Base-by-base conservation (phyloP, 2,113 vertebrate species). In the Rhinolophus sinicus region DNA sequence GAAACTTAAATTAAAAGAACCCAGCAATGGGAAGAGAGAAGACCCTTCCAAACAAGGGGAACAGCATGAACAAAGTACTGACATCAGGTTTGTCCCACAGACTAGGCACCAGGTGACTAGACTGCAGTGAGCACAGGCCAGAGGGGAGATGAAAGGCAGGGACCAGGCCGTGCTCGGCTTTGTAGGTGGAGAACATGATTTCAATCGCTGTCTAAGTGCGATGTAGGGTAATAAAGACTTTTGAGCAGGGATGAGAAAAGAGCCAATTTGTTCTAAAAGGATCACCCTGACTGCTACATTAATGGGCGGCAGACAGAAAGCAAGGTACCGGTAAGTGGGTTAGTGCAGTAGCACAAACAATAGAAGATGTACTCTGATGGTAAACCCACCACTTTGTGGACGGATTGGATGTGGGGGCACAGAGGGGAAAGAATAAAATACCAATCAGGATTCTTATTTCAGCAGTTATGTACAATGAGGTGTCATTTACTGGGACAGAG, bases 341-440 rank as follows among this genome's bases (percentile, higher is more conserved):
- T 18, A 22, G 24, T 5, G 0, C 22, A 38, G 2, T 6, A 35
- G 12, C 9, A 3, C 10, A 14, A 14, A n/a, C 22, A 33, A 30
- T 1, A 24, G 38, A 69, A 64, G 15, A n/a, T 1, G 35, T 11
- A 3, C 26, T 62, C 50, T 9, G 22, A n/a, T 3, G 12, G 38
- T 22, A 56, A 44, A 65, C 7, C 16, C 72, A 24, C 21, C 60
- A 33, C 13, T 40, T 6, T 28, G 30, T 24, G 67, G 28, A 50
- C 22, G 52, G 14, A 56, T 0, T 44, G 70, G 52, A 15, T 84
- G 69, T 38, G 28, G 38, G 28, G 14, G 44, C 54, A 3, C 14
- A 19, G 30, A 58, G 8, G 10, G 52, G 38, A 11, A 1, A 47
- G 52, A 69, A 44, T n/a, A n/a, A 54, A 93, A 81, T 44, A 18